Percentiles rank a stretch among this genome's conserved stretches.
phyloP scores from a whole-genome alignment of 1,140 invertebrate genomes.

The Diuraphis noxia region DNA sequence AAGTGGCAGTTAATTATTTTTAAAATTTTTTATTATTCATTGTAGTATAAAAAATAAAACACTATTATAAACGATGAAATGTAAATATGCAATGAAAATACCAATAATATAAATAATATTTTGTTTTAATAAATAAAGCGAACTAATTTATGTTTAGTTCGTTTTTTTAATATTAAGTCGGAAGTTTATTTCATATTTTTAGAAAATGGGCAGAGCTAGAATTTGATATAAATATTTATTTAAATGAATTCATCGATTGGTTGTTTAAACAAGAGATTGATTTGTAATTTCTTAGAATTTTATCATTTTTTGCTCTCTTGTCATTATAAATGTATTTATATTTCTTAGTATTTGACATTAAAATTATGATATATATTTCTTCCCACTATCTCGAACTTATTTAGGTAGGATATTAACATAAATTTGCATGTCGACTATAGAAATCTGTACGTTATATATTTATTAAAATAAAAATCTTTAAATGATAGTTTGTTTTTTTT shows the following conservation, averaged over 20 bases:
- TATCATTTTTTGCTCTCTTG: not conserved
- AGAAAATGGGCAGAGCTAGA: not conserved
- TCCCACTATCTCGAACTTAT: not conserved
- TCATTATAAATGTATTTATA: not conserved
- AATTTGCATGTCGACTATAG: too few relatives aligned
- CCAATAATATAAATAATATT: not conserved
- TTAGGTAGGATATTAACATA: too few relatives aligned
- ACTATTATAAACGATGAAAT: not conserved
- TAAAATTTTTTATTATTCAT: too few relatives aligned
- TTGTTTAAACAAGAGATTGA: not conserved
- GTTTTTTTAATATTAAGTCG: not conserved
- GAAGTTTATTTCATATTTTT: not conserved
- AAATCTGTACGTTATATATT: too few relatives aligned
- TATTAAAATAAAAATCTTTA: too few relatives aligned
- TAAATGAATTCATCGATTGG: not conserved
- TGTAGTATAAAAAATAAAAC: too few relatives aligned
- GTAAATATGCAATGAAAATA: not conserved
- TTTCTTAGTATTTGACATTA: not conserved
- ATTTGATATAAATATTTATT: not conserved
- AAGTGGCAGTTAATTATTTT: too few relatives aligned
- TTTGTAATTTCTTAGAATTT: not conserved
- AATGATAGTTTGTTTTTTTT: not conserved
- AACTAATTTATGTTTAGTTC: not conserved
- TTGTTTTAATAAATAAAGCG: not conserved
- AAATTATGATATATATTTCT: not conserved